Evolutionary conservation across 2,888 invertebrate species (phyloP), one percentile per base, ranked within the genome.

Genomic region (Synergus japonicus): DNA sequence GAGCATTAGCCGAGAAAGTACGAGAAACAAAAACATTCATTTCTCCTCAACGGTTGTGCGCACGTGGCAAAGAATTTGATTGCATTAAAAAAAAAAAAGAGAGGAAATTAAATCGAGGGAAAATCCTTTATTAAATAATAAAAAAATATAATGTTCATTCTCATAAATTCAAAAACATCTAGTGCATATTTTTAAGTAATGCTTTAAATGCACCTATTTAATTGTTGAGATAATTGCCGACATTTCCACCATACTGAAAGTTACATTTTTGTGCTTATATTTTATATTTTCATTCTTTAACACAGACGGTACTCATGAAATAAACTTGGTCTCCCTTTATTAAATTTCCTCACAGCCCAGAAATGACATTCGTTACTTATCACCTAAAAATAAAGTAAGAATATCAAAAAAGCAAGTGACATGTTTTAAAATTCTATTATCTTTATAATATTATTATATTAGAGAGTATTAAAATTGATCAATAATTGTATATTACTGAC

Each of bases 1-100:
- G 13, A 69, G 46, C 22, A 67, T 67, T 67, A 67, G 22, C 44
- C 69, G 22, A 69, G 69, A 69, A 69, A 69, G 41, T 41, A 69
- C 5, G 69, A 12, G 46, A 22, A 22, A 49, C 29, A 49, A 69
- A 69, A 69, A 49, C 46, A 37, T 29, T 37, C 15, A 37, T 46
- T 69, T 69, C 8, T 22, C 46, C 46, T 69, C 46, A 49, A 29
- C 46, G 29, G 22, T 29, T 29, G n/a, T 54, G 7, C n/a, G 13
- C n/a, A 15, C n/a, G n/a, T 54, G n/a, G 8, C 54, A 54, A 54
- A 54, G 54, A 8, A 54, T 54, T 54, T n/a, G 54, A 54, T 54
- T 54, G n/a, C 54, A 8, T n/a, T n/a, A 0, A n/a, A 54, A 54
- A 54, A 54, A 8, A 22, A 54, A 54, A 54, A 8, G 1, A 29